phyloP scores from a whole-genome alignment of 1,140 invertebrate genomes.

The Agrilus planipennis region DNA sequence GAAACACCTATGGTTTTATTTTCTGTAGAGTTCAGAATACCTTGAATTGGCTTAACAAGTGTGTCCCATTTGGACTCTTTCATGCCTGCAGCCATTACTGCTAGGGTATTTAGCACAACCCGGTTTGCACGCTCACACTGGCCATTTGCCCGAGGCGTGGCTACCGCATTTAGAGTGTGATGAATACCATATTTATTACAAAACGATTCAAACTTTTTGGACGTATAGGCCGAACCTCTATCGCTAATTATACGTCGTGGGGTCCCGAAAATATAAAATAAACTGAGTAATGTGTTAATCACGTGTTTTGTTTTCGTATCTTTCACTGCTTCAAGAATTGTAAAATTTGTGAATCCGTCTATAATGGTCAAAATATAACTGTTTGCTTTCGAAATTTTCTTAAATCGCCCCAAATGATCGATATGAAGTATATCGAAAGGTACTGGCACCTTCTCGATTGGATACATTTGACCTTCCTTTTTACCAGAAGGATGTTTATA shows the following conservation, averaged over 20 bases:
- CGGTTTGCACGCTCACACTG: constrained; percentile 10
- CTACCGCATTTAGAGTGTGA: constrained; percentile 24
- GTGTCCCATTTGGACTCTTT: constrained; percentile 1
- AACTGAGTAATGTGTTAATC: background rate
- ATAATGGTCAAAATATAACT: constrained; percentile 20
- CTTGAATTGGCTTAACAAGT: background rate
- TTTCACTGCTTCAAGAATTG: constrained; percentile 12
- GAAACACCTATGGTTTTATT: constrained; percentile 1
- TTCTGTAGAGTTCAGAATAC: background rate
- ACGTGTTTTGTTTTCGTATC: constrained; percentile 13
- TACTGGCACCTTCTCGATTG: background rate
- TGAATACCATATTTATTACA: constrained; percentile 18
- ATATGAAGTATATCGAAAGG: constrained; percentile 10
- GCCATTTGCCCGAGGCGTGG: constrained; percentile 23
- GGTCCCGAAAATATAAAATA: constrained; percentile 17
- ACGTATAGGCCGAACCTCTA: constrained; percentile 25
- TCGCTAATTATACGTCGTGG: constrained; percentile 27
- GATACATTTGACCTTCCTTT: constrained; percentile 7
- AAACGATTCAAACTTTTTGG: constrained; percentile 21
- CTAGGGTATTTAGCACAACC: background rate
- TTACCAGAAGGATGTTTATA: constrained; percentile 20
- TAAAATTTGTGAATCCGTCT: constrained; percentile 23
- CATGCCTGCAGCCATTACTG: no score
- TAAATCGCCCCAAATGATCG: constrained; percentile 24
- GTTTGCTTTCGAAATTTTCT: constrained; percentile 19